A percentile compares a stretch with the other conserved stretches of the same genome.
Evolutionary conservation across 2,888 invertebrate species (phyloP).

Genomic region (Oligia strigilis): DNA sequence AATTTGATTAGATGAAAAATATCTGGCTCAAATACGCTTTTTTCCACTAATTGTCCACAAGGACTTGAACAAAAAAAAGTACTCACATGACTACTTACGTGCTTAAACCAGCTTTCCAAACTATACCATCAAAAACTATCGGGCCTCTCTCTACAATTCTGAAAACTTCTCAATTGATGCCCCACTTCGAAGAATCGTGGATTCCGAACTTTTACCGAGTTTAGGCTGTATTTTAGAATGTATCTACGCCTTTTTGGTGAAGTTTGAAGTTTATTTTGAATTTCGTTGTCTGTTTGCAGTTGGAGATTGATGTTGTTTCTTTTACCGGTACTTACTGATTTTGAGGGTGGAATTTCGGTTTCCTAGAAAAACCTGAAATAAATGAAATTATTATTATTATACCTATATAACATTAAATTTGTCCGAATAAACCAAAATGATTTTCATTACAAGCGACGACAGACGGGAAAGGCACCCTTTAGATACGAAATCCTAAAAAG

Average conservation of each 20-base stretch:
- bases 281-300: constrained; percentile 32
- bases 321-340: constrained; percentile 5
- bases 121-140: constrained; percentile 21
- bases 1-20: neutral
- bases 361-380: too few species aligned
- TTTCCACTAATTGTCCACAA: neutral
- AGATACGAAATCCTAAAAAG: neutral
- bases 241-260: constrained; percentile 31
- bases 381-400: too few species aligned
- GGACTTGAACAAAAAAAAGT: neutral
- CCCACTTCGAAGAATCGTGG: constrained; percentile 44
- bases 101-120: constrained; percentile 31
- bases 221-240: constrained; percentile 56
- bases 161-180: constrained; percentile 62
- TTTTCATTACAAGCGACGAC: too few species aligned
- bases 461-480: neutral
- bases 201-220: constrained; percentile 48
- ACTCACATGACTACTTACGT: constrained; percentile 2
- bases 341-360: neutral
- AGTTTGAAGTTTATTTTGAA: constrained; percentile 39
- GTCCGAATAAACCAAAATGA: too few species aligned
- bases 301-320: constrained; percentile 18
- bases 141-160: constrained; percentile 39
- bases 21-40: neutral
- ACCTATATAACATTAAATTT: too few species aligned